Percentiles rank a stretch among this genome's conserved stretches.
Conservation (phyloP, 2,113 vertebrate species). For the Alces alces region DNA sequence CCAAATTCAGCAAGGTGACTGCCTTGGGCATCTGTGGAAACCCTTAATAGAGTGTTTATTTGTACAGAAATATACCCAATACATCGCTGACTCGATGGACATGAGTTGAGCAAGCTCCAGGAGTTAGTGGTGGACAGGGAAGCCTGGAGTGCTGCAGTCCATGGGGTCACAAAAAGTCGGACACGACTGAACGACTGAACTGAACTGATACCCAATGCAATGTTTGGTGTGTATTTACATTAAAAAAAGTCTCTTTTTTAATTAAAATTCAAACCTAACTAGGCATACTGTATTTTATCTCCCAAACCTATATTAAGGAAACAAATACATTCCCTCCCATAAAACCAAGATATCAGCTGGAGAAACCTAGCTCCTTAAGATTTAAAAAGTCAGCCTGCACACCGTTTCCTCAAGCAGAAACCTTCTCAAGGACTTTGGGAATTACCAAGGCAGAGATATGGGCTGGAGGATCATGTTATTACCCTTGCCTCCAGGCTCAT, state of each 20-base stretch:
- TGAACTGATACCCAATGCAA: neutral
- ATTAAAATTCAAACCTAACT: constrained; percentile 19
- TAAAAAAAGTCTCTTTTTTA: neutral
- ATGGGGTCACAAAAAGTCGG: neutral
- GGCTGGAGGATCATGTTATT: neutral
- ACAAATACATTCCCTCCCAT: neutral
- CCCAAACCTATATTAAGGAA: neutral
- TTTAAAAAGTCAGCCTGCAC: neutral
- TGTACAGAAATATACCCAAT: neutral
- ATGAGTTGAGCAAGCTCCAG: neutral
- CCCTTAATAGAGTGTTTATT: neutral
- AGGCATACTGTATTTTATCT: neutral
- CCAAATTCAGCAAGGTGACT: neutral
- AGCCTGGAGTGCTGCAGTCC: neutral
- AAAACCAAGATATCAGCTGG: neutral
- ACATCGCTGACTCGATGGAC: neutral
- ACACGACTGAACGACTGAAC: neutral
- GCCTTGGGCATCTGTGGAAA: neutral
- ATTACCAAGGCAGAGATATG: neutral
- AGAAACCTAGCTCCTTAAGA: neutral
- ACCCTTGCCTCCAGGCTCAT: neutral
- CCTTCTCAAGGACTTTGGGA: neutral
- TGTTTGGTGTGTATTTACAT: neutral
- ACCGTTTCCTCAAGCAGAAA: neutral
- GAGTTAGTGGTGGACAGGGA: neutral